Base-by-base conservation (phyloP, 2,113 vertebrate species). In the Otolemur garnettii region DNA sequence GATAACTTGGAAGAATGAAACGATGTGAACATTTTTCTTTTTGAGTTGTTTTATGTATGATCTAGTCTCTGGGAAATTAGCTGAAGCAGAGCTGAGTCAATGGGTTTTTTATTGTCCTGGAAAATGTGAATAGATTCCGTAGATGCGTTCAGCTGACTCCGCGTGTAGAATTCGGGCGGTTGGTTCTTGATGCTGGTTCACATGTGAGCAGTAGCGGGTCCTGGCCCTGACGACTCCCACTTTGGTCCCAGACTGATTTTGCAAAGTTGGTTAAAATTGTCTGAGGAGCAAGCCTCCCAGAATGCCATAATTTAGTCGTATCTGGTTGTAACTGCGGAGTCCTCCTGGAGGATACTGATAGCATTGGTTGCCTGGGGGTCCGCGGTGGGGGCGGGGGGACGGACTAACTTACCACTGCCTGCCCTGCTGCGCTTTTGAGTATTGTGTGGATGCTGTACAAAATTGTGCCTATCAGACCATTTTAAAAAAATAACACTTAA, bases 401-500 rank as follows among this genome's bases (percentile, higher is more conserved):
- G 17, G 30, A 92, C 42, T 59, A 35, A 55, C 42, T 78, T 80
- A 81, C 4, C 35, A 4, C 55, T 50, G 60, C 72, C 17, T 89
- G 33, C 12, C 26, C 2, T 55, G 62, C 50, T 68, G 24, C 55
- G 91, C 62, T 90, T 80, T 87, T 69, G 62, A 87, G 13, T 83
- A 33, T 53, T 80, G 28, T 57, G 72, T 93, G 74, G 77, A 19
- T 59, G 42, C 57, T 79, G 53, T 42, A 45, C 93, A 93, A 84
- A 38, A 62, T 93, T 80, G 50, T 74, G 82, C 53, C 45, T 93
- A n/a, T 93, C 88, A 96, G 94, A 90, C 38, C 55, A 42, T 84
- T 95, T 87, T 92, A 24, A 93, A 91, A 96, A 95, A 96, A 85
- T 79, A 97, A 96, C 92, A 64, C 92, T 96, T 93, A 59, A 90